These are phyloP conservation scores for Oncorhynchus tshawytscha DNA, from an alignment of 2,113 vertebrate genomes.

Conservation along the genomic window DNA sequence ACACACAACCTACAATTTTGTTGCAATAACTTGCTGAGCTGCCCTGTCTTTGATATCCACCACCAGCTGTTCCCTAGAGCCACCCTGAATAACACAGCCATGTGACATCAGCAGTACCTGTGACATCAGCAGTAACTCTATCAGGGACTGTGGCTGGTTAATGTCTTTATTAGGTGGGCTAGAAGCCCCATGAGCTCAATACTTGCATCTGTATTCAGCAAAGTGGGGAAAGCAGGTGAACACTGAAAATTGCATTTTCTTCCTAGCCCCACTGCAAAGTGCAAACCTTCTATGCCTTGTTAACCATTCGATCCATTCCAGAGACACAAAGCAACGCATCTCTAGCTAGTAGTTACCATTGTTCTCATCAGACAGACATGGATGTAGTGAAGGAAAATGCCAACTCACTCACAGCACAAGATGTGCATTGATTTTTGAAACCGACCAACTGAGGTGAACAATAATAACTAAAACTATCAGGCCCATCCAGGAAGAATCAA, in stretches of 20 bases:
- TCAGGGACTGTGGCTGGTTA: too few relatives aligned
- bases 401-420: background rate
- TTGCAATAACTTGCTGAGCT: too few relatives aligned
- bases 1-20: background rate
- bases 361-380: background rate
- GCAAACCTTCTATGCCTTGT: background rate
- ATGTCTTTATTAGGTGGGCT: too few relatives aligned
- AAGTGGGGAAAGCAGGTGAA: background rate
- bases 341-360: background rate
- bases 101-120: too few relatives aligned
- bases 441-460: background rate
- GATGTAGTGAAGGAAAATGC: background rate
- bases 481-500: too few relatives aligned
- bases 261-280: background rate
- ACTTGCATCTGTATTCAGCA: background rate
- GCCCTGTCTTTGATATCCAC: too few relatives aligned
- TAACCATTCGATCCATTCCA: background rate
- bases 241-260: background rate
- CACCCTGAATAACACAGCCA: too few relatives aligned
- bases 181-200: background rate
- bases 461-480: too few relatives aligned
- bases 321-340: constrained; percentile 1
- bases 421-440: background rate
- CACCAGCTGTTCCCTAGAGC: too few relatives aligned
- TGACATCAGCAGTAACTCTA: too few relatives aligned